Conservation (phyloP, 2,888 invertebrate genomes). For the Synergus umbraculus region DNA sequence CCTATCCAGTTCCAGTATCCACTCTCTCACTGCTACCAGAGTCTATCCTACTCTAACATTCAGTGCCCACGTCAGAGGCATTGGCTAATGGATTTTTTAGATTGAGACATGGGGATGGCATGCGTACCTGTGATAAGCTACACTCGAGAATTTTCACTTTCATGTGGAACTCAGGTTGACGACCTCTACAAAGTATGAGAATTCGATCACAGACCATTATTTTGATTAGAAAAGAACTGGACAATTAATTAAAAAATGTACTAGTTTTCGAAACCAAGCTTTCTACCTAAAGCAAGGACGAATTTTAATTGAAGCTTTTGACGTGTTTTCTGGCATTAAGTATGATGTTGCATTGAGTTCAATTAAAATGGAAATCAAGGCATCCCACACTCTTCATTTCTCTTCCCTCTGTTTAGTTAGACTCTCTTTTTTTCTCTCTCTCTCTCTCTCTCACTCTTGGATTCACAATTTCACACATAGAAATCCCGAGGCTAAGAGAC, state of each 20-base stretch:
- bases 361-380: constrained; percentile 76
- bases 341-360: constrained; percentile 76
- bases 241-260: no score
- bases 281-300: constrained; percentile 53
- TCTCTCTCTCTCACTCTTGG: constrained; percentile 43
- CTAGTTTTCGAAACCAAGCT: no score
- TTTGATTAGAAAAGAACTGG: no score
- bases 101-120: constrained; percentile 67
- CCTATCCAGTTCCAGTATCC: constrained; percentile 41
- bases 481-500: background rate
- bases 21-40: constrained; percentile 1
- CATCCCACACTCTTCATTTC: background rate
- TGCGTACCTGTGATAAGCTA: constrained; percentile 56
- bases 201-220: no score
- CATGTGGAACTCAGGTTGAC: background rate
- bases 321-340: constrained; percentile 74
- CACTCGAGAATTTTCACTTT: constrained; percentile 15
- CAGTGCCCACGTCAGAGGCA: constrained; percentile 49
- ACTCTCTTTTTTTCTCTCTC: constrained; percentile 37
- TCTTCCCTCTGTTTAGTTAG: constrained; percentile 29
- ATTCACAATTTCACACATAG: constrained; percentile 41
- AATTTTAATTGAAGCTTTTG: constrained; percentile 74
- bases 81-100: constrained; percentile 74
- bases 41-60: constrained; percentile 32
- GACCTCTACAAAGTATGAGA: background rate